Conservation (phyloP, 53 echinoderm and acorn worm species). For the Hippasteria phrygiana region DNA sequence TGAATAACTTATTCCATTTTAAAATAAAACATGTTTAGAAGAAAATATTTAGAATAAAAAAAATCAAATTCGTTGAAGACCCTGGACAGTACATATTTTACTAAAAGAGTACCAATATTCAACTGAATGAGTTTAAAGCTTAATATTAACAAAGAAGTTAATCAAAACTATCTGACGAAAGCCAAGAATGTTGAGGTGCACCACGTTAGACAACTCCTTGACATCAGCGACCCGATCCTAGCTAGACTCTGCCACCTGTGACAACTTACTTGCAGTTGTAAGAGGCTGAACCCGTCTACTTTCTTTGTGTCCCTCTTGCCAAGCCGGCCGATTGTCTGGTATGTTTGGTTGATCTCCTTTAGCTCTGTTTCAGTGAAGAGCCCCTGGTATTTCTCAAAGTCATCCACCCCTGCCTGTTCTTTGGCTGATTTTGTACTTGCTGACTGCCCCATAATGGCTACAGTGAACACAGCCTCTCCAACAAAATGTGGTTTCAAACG, state of each 20-base stretch:
- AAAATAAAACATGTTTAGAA: no score
- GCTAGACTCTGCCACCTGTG: neutral
- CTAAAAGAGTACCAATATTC: no score
- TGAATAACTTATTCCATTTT: no score
- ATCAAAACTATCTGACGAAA: no score
- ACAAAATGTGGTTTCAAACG: neutral
- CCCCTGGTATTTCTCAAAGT: neutral
- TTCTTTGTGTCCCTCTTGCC: neutral
- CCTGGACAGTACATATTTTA: no score
- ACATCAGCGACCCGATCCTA: no score
- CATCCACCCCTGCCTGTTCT: neutral
- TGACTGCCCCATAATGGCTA: slow-evolving; percentile 38
- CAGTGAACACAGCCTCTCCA: neutral
- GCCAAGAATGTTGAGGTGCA: no score
- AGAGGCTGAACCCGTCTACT: slow-evolving; percentile 16
- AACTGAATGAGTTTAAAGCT: no score
- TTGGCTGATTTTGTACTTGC: slow-evolving; percentile 3
- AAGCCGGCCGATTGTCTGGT: slow-evolving; percentile 25
- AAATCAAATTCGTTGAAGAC: no score
- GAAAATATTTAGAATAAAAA: no score
- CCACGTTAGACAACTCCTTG: no score
- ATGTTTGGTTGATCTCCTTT: slow-evolving; percentile 23
- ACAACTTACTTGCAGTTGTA: slow-evolving; percentile 36
- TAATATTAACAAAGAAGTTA: no score
- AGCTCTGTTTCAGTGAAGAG: slow-evolving; percentile 26